phyloP scores from a whole-genome alignment of 1,140 invertebrate genomes.

The Caenorhabditis brenneri region DNA sequence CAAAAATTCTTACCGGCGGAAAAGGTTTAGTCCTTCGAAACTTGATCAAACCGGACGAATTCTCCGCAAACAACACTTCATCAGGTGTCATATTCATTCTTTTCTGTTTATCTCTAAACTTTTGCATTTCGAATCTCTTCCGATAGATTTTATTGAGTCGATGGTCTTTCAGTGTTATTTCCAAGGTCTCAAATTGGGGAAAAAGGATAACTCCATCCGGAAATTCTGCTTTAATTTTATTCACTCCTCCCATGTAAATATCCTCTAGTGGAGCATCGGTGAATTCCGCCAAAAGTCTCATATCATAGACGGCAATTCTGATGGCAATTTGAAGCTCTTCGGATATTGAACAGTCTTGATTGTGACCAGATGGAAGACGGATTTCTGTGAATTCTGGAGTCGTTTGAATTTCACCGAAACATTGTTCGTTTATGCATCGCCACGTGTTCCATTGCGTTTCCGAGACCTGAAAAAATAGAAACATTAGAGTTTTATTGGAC shows the following conservation, averaged over 20 bases:
- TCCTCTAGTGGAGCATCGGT: neutral
- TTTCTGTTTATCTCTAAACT: slow-evolving; percentile 18
- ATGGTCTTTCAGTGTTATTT: slow-evolving; percentile 14
- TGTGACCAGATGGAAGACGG: neutral
- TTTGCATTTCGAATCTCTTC: slow-evolving; percentile 45
- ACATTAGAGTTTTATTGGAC: neutral
- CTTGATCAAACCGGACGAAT: neutral
- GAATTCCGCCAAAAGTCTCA: slow-evolving; percentile 39
- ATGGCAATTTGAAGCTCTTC: slow-evolving; percentile 11
- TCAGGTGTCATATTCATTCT: slow-evolving; percentile 1
- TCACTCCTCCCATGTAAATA: neutral
- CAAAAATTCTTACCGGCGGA: slow-evolving; percentile 25
- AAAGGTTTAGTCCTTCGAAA: slow-evolving; percentile 45
- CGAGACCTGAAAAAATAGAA: neutral
- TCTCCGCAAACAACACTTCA: slow-evolving; percentile 28
- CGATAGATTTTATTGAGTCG: slow-evolving; percentile 32
- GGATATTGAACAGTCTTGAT: neutral
- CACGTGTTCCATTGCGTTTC: slow-evolving; percentile 9
- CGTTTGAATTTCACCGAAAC: slow-evolving; percentile 19
- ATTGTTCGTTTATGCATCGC: neutral
- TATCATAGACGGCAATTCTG: slow-evolving; percentile 42
- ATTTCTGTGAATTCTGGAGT: slow-evolving; percentile 23
- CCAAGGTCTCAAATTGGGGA: neutral
- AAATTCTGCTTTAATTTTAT: neutral
- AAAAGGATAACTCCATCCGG: slow-evolving; percentile 3